Evolutionary conservation across 2,113 vertebrate species (phyloP).

Genomic region (Zosterops pallidus): DNA sequence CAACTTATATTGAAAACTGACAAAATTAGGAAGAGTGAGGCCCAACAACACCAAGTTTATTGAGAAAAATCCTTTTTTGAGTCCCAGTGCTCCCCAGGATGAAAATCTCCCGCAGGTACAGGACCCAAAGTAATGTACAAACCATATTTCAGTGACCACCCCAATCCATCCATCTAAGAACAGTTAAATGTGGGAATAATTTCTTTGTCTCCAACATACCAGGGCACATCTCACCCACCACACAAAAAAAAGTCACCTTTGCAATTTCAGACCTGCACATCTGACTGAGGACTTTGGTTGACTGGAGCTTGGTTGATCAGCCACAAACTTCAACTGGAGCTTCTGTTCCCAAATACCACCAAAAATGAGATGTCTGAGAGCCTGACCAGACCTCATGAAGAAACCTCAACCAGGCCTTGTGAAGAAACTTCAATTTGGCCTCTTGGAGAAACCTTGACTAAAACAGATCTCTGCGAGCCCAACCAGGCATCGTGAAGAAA

Average conservation of each 20-base stretch:
- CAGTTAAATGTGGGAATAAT: background rate
- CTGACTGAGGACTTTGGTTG: background rate
- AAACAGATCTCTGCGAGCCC: background rate
- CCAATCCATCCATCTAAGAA: background rate
- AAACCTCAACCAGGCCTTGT: too few species aligned
- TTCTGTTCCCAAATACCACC: background rate
- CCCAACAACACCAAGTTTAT: background rate
- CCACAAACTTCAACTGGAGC: background rate
- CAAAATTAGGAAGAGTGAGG: background rate
- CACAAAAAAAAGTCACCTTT: rapidly evolving
- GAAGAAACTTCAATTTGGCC: background rate
- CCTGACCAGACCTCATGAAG: rapidly evolving
- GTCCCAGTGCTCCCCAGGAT: background rate
- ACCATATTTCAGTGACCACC: background rate
- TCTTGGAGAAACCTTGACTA: background rate
- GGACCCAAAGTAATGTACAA: background rate
- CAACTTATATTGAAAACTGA: rapidly evolving
- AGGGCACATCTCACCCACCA: background rate
- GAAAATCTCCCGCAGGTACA: background rate
- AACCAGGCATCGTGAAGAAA: rapidly evolving
- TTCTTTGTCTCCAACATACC: background rate
- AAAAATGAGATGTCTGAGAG: background rate
- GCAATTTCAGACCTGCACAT: background rate
- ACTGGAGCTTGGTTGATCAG: background rate
- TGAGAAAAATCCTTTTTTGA: background rate